These are phyloP conservation scores for Tetragonula clypearis DNA, from an alignment of 1,140 invertebrate species.

Conservation along the genomic window DNA sequence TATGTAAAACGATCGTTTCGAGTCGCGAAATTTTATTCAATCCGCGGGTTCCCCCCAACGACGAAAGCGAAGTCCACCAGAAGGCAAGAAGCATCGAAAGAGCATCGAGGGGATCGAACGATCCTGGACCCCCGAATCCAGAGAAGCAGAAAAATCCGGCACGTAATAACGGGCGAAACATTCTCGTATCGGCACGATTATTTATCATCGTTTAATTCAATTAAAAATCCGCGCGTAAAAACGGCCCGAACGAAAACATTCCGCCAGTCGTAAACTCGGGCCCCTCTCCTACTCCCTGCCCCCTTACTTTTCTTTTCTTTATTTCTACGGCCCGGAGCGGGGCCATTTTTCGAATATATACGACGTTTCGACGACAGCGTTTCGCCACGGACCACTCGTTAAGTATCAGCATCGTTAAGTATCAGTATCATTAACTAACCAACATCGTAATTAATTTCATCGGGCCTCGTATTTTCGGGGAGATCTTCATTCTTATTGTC, in stretches of 20 bases:
- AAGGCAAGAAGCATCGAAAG: neutral
- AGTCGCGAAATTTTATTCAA: neutral
- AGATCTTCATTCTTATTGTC: neutral
- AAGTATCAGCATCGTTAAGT: slow-evolving; percentile 48
- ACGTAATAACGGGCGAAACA: slow-evolving; percentile 20
- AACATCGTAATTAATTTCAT: slow-evolving; percentile 53
- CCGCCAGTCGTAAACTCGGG: slow-evolving; percentile 40
- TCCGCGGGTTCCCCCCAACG: neutral
- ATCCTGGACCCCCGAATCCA: slow-evolving; percentile 17
- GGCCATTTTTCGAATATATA: slow-evolving; percentile 35
- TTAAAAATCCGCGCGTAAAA: slow-evolving; percentile 53
- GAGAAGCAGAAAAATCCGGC: slow-evolving; percentile 34
- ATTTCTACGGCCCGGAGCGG: neutral
- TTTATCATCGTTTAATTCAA: slow-evolving; percentile 55
- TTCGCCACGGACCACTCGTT: neutral
- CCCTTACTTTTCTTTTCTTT: slow-evolving; percentile 10
- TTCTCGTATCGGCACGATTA: slow-evolving; percentile 39
- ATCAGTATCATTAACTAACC: slow-evolving; percentile 53
- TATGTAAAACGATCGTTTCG: too few relatives aligned
- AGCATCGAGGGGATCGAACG: neutral
- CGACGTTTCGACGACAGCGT: slow-evolving; percentile 13
- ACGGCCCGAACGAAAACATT: slow-evolving; percentile 39
- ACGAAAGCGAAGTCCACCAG: too few relatives aligned
- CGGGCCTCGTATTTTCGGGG: too few relatives aligned
- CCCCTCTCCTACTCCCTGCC: neutral